A percentile compares a stretch with the other conserved stretches of the same genome.
These are phyloP conservation scores for Lasioglossum figueresi DNA, from an alignment of 2,888 invertebrate species.

Conservation along the genomic window DNA sequence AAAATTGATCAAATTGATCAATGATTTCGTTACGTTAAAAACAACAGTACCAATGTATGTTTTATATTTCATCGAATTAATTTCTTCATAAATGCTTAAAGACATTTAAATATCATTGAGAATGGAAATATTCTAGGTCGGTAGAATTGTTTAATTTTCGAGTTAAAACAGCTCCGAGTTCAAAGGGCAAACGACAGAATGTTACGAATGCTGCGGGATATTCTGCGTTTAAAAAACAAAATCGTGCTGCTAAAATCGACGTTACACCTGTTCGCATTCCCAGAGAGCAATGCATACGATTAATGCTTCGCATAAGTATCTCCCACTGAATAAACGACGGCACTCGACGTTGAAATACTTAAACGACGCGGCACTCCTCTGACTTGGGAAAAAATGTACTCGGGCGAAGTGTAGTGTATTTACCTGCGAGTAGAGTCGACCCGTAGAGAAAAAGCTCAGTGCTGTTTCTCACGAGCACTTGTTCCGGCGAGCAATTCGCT, in stretches of 20 bases:
- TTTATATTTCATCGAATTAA: no score
- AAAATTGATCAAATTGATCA: no score
- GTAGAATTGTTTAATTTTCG: no score
- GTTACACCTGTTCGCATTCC: background rate
- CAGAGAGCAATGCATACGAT: background rate
- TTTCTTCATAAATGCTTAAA: no score
- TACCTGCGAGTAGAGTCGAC: conserved; percentile 37
- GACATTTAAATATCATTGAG: no score
- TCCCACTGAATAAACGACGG: conserved; percentile 11
- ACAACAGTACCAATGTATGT: no score
- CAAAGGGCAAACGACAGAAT: no score
- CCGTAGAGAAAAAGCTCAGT: conserved; percentile 13
- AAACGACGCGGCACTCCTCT: conserved; percentile 25
- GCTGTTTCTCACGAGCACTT: conserved; percentile 45
- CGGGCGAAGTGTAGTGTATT: conserved; percentile 32
- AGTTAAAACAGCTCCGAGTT: no score
- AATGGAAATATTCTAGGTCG: no score
- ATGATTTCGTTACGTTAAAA: no score
- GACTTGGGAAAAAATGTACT: conserved; percentile 27
- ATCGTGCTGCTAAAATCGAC: background rate
- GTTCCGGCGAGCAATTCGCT: conserved; percentile 48
- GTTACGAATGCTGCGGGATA: no score
- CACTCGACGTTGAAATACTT: conserved; percentile 59
- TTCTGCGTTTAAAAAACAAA: background rate
- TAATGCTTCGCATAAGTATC: background rate